Conservation (phyloP, 2,113 vertebrate genomes). For the Stomatorhinus ivindoensis region DNA sequence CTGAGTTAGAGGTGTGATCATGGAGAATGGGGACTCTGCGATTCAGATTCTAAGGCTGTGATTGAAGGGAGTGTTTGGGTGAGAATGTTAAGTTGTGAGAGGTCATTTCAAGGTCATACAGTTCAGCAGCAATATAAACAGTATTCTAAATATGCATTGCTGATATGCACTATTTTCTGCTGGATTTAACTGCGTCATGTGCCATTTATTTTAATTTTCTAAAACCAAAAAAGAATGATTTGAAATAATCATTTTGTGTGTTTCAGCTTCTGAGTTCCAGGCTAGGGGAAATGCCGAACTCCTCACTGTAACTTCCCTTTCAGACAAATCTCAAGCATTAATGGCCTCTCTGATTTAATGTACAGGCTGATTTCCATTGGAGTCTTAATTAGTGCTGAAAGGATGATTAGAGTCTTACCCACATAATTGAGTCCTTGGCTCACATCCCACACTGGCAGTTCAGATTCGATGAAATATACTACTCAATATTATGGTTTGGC, state of each 20-base stretch:
- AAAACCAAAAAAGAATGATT: neutral
- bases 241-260: neutral
- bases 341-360: neutral
- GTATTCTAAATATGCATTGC: neutral
- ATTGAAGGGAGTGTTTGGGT: neutral
- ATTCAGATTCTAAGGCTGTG: neutral
- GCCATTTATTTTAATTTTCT: neutral
- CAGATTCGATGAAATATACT: neutral
- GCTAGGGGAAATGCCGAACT: neutral
- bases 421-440: slow-evolving; percentile 1
- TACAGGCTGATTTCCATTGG: neutral
- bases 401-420: neutral
- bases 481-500: neutral
- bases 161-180: neutral
- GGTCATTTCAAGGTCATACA: neutral
- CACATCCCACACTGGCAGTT: neutral
- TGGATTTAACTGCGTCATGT: neutral
- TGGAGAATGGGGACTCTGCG: neutral
- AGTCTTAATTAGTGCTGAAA: slow-evolving; percentile 7
- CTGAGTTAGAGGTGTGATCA: neutral
- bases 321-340: neutral
- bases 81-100: neutral
- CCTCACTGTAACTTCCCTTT: neutral
- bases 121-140: neutral
- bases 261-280: neutral